A percentile compares a stretch with the other conserved stretches of the same genome.
phyloP scores from a whole-genome alignment of 1,140 invertebrate genomes.

The Ceratosolen fusciceps region DNA sequence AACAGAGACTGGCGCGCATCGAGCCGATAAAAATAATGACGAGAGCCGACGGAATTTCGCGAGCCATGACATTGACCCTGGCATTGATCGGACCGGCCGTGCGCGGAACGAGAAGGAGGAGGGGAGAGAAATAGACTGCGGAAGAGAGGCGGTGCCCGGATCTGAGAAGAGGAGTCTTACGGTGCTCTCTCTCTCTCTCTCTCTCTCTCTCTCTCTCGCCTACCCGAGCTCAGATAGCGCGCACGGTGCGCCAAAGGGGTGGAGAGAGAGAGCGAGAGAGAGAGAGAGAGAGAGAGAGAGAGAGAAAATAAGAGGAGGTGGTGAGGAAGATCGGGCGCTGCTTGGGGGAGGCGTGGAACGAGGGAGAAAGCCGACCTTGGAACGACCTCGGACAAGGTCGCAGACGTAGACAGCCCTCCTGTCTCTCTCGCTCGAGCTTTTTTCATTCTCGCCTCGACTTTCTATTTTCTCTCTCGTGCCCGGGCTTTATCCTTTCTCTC shows the following conservation, averaged over 20 bases:
- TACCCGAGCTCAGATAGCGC: no score
- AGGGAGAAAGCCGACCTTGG: constrained; percentile 62
- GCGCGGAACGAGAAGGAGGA: neutral
- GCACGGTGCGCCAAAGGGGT: no score
- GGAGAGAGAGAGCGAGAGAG: constrained; percentile 30
- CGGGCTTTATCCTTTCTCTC: constrained; percentile 20
- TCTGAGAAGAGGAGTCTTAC: constrained; percentile 51
- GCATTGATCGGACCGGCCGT: constrained; percentile 60
- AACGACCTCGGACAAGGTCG: constrained; percentile 65
- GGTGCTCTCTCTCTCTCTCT: no score
- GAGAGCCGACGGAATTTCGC: constrained; percentile 47
- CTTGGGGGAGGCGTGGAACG: constrained; percentile 32
- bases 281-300: constrained; percentile 18
- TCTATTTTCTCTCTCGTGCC: constrained; percentile 24
- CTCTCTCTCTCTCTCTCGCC: no score
- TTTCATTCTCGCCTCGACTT: constrained; percentile 17
- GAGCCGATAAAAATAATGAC: constrained; percentile 38
- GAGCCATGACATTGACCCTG: constrained; percentile 67
- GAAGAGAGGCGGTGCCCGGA: no score
- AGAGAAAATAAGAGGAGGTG: neutral
- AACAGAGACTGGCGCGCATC: neutral
- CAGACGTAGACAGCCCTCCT: constrained; percentile 62
- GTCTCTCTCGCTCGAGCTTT: neutral
- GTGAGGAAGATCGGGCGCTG: constrained; percentile 24
- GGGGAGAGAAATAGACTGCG: constrained; percentile 1